Percentiles rank a stretch among this genome's conserved stretches.
phyloP scores from a whole-genome alignment of 2,888 invertebrate genomes.

The Nephrotoma guestfalica region DNA sequence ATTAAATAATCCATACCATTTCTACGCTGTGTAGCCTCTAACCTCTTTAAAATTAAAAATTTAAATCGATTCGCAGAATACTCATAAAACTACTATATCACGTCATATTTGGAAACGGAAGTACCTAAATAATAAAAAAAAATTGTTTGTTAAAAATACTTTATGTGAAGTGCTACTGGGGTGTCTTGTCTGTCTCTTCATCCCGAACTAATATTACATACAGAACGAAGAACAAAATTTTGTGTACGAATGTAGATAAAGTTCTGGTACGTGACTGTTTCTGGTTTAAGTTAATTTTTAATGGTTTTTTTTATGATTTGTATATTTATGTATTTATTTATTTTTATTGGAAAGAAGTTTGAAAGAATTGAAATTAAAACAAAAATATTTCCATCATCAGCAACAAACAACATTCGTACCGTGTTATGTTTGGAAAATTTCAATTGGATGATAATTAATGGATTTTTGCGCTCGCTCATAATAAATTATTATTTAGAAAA shows the following conservation, averaged over 20 bases:
- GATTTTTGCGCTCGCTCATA: not conserved
- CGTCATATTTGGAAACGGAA: not conserved
- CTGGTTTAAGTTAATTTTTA: not conserved
- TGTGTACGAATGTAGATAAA: not conserved
- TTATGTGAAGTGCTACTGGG: not conserved
- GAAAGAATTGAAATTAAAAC: slow-evolving; percentile 1
- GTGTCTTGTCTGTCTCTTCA: not conserved
- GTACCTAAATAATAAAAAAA: not conserved
- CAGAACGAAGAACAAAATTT: too few species aligned
- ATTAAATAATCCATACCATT: not conserved
- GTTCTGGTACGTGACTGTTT: not conserved
- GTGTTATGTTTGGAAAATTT: not conserved
- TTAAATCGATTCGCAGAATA: not conserved
- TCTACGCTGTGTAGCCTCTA: not conserved
- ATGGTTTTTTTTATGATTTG: slow-evolving; percentile 1
- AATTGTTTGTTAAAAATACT: not conserved
- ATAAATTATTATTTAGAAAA: not conserved
- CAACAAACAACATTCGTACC: not conserved
- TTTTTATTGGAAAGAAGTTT: not conserved
- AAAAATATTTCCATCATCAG: not conserved
- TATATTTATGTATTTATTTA: not conserved
- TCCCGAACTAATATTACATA: not conserved
- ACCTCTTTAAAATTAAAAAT: not conserved
- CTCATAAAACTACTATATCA: not conserved
- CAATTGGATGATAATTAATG: not conserved